Conservation (phyloP, 2,113 vertebrate species). For the Orientallactaga bullata region DNA sequence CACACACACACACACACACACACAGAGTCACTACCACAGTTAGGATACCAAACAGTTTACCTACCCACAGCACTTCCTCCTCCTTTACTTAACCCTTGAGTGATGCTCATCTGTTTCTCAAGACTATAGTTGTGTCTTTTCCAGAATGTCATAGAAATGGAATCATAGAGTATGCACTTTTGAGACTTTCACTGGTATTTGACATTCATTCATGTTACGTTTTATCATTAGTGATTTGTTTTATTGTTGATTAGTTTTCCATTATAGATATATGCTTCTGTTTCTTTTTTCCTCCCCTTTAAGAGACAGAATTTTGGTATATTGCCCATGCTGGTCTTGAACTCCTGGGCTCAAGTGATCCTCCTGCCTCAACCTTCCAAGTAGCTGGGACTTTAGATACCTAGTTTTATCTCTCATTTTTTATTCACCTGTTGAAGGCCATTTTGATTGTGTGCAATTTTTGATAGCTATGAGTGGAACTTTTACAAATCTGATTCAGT, state of each 20-base stretch:
- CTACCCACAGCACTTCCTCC: neutral
- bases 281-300: neutral
- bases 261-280: neutral
- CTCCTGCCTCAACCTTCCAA: too few relatives aligned
- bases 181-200: neutral
- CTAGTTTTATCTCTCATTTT: neutral
- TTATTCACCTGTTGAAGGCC: neutral
- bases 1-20: too few relatives aligned
- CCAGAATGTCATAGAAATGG: too few relatives aligned
- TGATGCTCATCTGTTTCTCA: neutral
- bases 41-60: neutral
- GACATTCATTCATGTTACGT: neutral
- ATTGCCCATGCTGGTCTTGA: too few relatives aligned
- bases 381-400: neutral
- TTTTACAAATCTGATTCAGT: neutral
- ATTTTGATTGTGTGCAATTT: constrained; percentile 12
- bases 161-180: neutral
- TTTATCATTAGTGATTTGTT: constrained; percentile 2
- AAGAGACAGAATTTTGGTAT: neutral
- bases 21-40: too few relatives aligned
- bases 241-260: neutral
- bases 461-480: neutral
- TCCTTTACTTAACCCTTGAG: neutral
- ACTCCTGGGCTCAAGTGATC: too few relatives aligned
- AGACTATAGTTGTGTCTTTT: constrained; percentile 10